Conservation (phyloP, 2,888 invertebrate genomes). For the Dendrolimus houi region DNA sequence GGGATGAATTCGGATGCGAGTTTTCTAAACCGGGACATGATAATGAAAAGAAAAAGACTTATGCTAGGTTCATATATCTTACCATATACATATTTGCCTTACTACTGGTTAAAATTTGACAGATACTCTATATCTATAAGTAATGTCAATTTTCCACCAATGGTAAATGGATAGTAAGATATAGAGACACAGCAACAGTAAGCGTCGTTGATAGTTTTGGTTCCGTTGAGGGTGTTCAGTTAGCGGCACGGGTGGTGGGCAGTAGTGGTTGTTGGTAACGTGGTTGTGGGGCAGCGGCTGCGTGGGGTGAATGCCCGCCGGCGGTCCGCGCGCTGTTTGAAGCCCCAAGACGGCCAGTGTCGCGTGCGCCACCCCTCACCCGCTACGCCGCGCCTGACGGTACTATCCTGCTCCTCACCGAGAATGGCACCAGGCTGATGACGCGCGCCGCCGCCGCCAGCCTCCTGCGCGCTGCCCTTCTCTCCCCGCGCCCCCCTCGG, state of each 20-base stretch:
- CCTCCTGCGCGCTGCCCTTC: constrained; percentile 71
- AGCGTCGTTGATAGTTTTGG: not conserved
- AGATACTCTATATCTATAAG: too few species aligned
- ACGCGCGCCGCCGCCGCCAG: constrained; percentile 71
- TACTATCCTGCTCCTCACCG: constrained; percentile 79
- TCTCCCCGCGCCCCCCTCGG: constrained; percentile 72
- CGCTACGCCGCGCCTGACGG: constrained; percentile 78
- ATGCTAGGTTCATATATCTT: too few species aligned
- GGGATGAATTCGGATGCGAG: constrained; percentile 19
- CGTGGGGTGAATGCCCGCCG: constrained; percentile 68
- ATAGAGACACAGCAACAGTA: too few species aligned
- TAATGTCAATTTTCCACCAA: too few species aligned
- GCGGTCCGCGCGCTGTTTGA: constrained; percentile 74
- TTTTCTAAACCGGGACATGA: not conserved
- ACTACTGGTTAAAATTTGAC: too few species aligned
- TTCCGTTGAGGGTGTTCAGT: constrained; percentile 57
- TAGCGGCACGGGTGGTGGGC: constrained; percentile 57
- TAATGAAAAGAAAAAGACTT: too few species aligned
- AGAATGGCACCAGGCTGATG: constrained; percentile 78
- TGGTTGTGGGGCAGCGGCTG: constrained; percentile 71
- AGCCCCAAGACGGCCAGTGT: constrained; percentile 57
- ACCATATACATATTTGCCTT: too few species aligned
- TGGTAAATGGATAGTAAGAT: too few species aligned
- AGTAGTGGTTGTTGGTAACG: constrained; percentile 60
- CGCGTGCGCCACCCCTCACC: constrained; percentile 71